Conservation (phyloP, 2,797 vertebrate genomes). For the Anguilla anguilla region DNA sequence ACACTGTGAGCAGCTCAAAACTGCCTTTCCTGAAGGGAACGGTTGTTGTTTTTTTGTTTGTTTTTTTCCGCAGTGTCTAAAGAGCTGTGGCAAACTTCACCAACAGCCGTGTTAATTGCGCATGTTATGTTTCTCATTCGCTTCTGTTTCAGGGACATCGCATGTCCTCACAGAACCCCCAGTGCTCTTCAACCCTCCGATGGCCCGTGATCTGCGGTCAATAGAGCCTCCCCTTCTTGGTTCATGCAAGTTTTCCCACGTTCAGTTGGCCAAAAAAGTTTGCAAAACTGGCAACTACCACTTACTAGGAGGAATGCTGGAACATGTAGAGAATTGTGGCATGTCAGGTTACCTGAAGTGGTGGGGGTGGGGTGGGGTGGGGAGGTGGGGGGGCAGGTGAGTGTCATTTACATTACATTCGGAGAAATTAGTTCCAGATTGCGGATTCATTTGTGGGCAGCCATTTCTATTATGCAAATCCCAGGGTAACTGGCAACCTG, state of each 20-base stretch:
- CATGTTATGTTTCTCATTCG: neutral
- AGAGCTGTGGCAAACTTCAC: neutral
- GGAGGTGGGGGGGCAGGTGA: neutral
- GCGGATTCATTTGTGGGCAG: neutral
- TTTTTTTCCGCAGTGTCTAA: neutral
- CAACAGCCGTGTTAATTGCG: neutral
- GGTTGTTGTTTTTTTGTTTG: neutral
- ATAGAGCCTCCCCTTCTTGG: neutral
- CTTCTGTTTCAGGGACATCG: neutral
- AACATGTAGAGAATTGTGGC: neutral
- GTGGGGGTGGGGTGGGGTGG: neutral
- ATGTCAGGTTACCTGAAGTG: neutral
- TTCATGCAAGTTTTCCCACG: conserved; percentile 5
- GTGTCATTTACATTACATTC: neutral
- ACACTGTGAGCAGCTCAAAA: neutral
- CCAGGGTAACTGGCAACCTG: neutral
- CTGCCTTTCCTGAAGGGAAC: neutral
- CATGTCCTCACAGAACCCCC: neutral
- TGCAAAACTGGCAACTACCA: neutral
- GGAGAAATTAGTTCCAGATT: neutral
- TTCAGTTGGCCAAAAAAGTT: neutral
- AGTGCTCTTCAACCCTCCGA: neutral
- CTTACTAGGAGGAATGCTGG: neutral
- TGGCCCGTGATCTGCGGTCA: neutral
- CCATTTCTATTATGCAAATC: neutral